Base-by-base conservation (phyloP, 2,113 vertebrate species). In the Grallaria varia region DNA sequence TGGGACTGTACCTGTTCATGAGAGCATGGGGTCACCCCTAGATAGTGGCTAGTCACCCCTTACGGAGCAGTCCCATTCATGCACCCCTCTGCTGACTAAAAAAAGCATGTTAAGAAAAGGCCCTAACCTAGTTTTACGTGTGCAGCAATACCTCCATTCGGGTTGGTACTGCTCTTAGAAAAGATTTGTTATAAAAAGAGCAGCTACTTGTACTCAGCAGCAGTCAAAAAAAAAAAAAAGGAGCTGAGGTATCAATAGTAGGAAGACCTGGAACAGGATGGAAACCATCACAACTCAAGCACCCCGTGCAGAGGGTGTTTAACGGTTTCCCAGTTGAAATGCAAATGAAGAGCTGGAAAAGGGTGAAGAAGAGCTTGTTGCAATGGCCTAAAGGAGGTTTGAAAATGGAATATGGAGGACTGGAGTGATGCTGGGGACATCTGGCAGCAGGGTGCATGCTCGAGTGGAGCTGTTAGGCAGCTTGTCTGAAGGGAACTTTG, bases 341-440 rank as follows among this genome's bases (percentile, higher is more conserved):
- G 9, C 0, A 22, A 37, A 25, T 50, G 20, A 53, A 64, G 30
- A 81, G 23, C n/a, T 91, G 73, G n/a, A 22, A 47, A 52, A 73
- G 24, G 14, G 8, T n/a, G 49, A 63, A 45, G 62, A 49, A 78
- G 16, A 16, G 9, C 39, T 75, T 53, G 25, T 56, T 72, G 62
- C 52, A 35, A 0, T 20, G 50, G 21, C 30, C 18, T 19, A 12
- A 30, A 59, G 52, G 27, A 87, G 35, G 20, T 13, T 4, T 40
- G 56, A 17, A 9, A 25, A 76, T 23, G 33, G n/a, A 12, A 12
- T 0, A 0, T 3, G 12, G 69, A 67, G 31, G 40, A 21, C 39
- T 85, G 55, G 22, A 28, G 30, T 25, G 13, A 14, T 58, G 52
- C 50, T 79, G 25, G 14, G 18, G 16, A 23, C 10, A 53, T 20